Evolutionary conservation across 2,888 invertebrate genomes (phyloP).

Genomic region (Eristalis intricaria): DNA sequence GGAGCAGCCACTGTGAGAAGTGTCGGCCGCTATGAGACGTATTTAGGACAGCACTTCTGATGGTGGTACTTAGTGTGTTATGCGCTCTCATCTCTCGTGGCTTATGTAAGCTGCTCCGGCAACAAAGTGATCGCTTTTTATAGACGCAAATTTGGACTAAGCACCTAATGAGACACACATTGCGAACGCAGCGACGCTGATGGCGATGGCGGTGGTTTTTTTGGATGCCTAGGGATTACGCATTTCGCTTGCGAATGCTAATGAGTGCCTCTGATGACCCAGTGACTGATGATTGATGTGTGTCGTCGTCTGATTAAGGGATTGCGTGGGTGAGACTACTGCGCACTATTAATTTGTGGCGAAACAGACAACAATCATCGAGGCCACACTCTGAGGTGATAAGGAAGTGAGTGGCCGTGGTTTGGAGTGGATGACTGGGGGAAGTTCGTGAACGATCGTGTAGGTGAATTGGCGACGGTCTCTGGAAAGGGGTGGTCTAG

Average conservation of each 20-base stretch:
- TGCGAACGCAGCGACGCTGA: neutral
- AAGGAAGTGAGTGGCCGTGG: neutral
- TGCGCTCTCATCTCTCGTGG: slow-evolving; percentile 34
- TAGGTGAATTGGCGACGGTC: neutral
- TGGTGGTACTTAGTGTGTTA: slow-evolving; percentile 42
- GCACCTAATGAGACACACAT: slow-evolving; percentile 46
- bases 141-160: slow-evolving; percentile 45
- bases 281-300: slow-evolving; percentile 66
- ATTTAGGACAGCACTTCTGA: slow-evolving; percentile 59
- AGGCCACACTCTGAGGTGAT: neutral
- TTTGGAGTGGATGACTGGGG: neutral
- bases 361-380: neutral
- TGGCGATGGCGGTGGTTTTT: neutral
- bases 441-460: neutral
- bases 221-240: neutral
- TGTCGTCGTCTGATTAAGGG: slow-evolving; percentile 1
- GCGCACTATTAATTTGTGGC: slow-evolving; percentile 11
- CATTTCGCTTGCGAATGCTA: slow-evolving; percentile 42
- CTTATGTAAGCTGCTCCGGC: slow-evolving; percentile 18
- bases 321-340: neutral
- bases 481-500: neutral
- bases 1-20: slow-evolving; percentile 15
- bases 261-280: slow-evolving; percentile 63
- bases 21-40: slow-evolving; percentile 15
- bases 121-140: slow-evolving; percentile 40